Evolutionary conservation across 2,113 vertebrate genomes (phyloP).

Genomic region (Lipotes vexillifer): DNA sequence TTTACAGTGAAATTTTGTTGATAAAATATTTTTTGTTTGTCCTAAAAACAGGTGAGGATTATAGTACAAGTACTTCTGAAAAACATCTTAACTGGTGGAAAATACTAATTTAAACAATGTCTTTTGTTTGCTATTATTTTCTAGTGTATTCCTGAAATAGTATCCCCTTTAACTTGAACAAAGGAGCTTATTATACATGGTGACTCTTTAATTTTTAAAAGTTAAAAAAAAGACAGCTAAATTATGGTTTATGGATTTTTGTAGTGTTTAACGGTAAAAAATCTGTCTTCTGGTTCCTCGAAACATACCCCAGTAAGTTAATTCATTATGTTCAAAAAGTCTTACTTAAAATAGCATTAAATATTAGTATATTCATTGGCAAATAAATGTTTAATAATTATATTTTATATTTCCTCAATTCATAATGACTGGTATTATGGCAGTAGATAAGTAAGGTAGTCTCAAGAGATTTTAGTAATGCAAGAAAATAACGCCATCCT

Average conservation of each 20-base stretch:
- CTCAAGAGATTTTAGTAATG: constrained; percentile 48
- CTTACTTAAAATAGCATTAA: constrained; percentile 63
- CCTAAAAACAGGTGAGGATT: neutral
- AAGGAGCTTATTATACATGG: constrained; percentile 3
- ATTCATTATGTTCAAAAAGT: constrained; percentile 68
- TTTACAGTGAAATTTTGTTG: neutral
- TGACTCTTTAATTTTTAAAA: constrained; percentile 47
- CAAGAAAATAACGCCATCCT: neutral
- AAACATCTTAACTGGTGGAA: neutral
- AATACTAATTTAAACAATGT: neutral
- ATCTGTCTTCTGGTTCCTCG: constrained; percentile 50
- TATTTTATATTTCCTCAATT: constrained; percentile 66
- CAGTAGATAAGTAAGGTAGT: constrained; percentile 42
- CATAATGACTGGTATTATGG: constrained; percentile 34
- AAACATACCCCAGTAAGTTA: constrained; percentile 60
- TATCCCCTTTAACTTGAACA: constrained; percentile 10
- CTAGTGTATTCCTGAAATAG: neutral
- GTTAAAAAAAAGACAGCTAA: neutral
- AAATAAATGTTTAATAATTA: constrained; percentile 71
- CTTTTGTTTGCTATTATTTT: neutral
- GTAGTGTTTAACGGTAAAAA: constrained; percentile 55
- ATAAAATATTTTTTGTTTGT: constrained; percentile 34
- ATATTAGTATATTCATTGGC: constrained; percentile 52
- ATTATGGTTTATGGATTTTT: constrained; percentile 46
- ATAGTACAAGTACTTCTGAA: neutral